Conservation (phyloP, 1,140 invertebrate genomes). For the Episyrphus balteatus region DNA sequence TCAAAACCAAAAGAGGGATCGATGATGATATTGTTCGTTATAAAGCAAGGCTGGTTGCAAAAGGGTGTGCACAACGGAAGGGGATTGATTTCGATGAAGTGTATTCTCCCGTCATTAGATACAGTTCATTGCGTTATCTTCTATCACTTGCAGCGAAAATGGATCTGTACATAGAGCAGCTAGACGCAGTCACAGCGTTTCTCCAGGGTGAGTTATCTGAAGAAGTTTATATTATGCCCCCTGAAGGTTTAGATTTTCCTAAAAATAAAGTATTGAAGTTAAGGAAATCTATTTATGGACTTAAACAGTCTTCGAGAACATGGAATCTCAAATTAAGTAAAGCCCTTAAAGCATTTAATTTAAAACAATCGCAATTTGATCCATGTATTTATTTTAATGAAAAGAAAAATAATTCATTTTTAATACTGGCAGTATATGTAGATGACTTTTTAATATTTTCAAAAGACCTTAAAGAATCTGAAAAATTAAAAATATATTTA, state of each 20-base stretch:
- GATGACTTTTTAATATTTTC: constrained; percentile 1
- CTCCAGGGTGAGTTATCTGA: constrained; percentile 25
- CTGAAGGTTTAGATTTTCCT: constrained; percentile 14
- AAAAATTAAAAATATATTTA: no score
- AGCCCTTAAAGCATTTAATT: no score
- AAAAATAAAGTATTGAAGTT: constrained; percentile 13
- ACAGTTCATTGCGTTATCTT: constrained; percentile 16
- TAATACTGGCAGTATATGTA: not conserved
- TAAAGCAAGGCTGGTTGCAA: constrained; percentile 33
- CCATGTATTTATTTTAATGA: constrained; percentile 7
- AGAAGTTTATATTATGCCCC: constrained; percentile 32
- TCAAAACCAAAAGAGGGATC: no score
- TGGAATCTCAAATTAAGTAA: constrained; percentile 17
- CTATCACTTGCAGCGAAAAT: constrained; percentile 14
- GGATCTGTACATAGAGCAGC: constrained; percentile 13
- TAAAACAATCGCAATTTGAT: constrained; percentile 9
- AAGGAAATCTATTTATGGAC: constrained; percentile 17
- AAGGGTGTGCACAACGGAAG: constrained; percentile 29
- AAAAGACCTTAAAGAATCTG: not conserved
- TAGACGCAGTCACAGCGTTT: constrained; percentile 15
- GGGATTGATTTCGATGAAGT: constrained; percentile 23
- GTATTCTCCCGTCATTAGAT: constrained; percentile 13
- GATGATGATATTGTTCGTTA: no score
- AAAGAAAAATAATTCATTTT: not conserved
- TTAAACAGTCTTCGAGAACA: constrained; percentile 16